Evolutionary conservation across 2,797 vertebrate species (phyloP).

Genomic region (Ceryle rudis): DNA sequence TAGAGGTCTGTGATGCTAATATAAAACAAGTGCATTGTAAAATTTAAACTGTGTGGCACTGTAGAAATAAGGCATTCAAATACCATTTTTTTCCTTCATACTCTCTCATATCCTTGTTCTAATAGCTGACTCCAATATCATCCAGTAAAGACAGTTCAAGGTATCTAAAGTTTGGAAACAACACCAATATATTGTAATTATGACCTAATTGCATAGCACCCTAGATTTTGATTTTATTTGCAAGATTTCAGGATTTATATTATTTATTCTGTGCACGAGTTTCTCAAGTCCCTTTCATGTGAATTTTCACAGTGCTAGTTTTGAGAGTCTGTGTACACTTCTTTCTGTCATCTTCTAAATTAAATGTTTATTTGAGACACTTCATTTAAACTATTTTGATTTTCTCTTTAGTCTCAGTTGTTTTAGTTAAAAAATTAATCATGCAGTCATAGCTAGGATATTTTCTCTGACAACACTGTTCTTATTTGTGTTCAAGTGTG

Average conservation of each 20-base stretch:
- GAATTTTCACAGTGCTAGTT: slow-evolving; percentile 57
- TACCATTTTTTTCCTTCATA: fast-evolving
- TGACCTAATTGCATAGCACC: neutral
- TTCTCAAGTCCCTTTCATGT: slow-evolving; percentile 6
- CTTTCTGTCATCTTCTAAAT: slow-evolving; percentile 50
- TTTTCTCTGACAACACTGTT: slow-evolving; percentile 21
- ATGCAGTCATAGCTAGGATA: slow-evolving; percentile 4
- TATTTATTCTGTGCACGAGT: slow-evolving; percentile 44
- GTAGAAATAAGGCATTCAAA: neutral
- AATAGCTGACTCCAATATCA: neutral
- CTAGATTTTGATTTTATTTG: slow-evolving; percentile 9
- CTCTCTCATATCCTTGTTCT: neutral
- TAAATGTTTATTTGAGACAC: slow-evolving; percentile 66
- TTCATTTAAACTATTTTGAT: slow-evolving; percentile 69
- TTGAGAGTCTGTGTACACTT: neutral
- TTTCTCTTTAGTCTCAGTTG: slow-evolving; percentile 31
- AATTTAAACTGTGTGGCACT: neutral
- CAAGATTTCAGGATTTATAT: neutral
- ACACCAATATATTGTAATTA: neutral
- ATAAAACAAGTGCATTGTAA: neutral
- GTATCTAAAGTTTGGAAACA: neutral
- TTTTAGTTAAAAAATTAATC: slow-evolving; percentile 62
- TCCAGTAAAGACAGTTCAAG: neutral
- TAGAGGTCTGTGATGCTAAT: neutral
- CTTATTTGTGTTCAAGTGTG: neutral